Conservation (phyloP, 2,113 vertebrate species). For the Toxotes jaculatrix region DNA sequence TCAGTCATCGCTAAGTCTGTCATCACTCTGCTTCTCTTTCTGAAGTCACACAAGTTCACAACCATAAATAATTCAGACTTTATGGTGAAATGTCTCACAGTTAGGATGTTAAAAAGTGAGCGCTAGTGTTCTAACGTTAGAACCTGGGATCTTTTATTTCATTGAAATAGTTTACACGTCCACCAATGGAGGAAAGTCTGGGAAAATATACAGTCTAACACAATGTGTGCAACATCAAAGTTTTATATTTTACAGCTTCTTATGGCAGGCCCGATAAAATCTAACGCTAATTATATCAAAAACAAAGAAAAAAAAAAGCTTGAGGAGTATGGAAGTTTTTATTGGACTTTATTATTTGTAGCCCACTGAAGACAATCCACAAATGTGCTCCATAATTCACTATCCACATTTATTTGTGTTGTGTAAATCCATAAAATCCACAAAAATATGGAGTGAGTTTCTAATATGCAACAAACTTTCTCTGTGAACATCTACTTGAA, state of each 20-base stretch:
- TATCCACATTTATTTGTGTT: too few species aligned
- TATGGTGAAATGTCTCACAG: conserved; percentile 12
- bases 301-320: background rate
- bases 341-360: too few species aligned
- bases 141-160: conserved; percentile 29
- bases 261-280: conserved; percentile 8
- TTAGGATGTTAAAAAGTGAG: conserved; percentile 1
- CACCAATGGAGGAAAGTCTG: background rate
- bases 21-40: conserved; percentile 8
- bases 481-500: too few species aligned
- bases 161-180: conserved; percentile 37
- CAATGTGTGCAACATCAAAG: conserved; percentile 30
- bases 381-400: too few species aligned
- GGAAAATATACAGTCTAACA: conserved; percentile 9
- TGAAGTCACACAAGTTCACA: conserved; percentile 13
- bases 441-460: too few species aligned
- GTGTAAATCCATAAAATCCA: too few species aligned
- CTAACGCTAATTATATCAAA: background rate
- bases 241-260: conserved; percentile 29
- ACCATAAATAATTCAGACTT: conserved; percentile 16
- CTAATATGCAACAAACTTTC: too few species aligned
- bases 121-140: conserved; percentile 16
- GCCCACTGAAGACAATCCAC: background rate
- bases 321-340: background rate
- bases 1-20: conserved; percentile 33